These are phyloP conservation scores for Clarias macrocephalus DNA, from an alignment of 2,113 vertebrate genomes.

Conservation along the genomic window DNA sequence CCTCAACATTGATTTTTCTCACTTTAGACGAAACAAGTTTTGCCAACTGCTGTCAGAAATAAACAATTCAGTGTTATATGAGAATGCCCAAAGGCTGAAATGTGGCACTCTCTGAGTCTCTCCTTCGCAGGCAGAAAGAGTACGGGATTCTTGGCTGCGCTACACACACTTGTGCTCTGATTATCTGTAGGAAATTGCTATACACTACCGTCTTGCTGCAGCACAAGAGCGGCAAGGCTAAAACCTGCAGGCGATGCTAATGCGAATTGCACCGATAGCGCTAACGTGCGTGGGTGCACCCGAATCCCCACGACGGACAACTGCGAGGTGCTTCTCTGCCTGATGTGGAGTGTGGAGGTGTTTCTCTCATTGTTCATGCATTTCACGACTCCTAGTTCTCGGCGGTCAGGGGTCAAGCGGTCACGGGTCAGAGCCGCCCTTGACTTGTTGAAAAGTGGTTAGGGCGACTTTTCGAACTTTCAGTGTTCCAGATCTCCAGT, in stretches of 20 bases:
- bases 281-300: conserved; percentile 44
- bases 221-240: conserved; percentile 5
- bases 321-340: neutral
- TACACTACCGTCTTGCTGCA: neutral
- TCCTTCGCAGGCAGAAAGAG: neutral
- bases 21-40: conserved; percentile 41
- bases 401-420: neutral
- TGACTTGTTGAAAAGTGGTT: neutral
- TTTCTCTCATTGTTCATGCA: neutral
- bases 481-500: conserved; percentile 23
- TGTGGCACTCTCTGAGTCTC: neutral
- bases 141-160: neutral
- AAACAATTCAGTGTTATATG: conserved; percentile 17
- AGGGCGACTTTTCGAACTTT: neutral
- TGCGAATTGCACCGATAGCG: conserved; percentile 41
- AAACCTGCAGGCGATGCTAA: conserved; percentile 51
- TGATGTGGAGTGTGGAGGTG: conserved; percentile 26
- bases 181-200: neutral
- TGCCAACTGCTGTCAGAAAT: conserved; percentile 34
- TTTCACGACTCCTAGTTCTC: neutral
- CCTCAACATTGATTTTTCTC: conserved; percentile 37
- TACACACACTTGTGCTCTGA: conserved; percentile 1
- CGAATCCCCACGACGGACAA: neutral
- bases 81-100: neutral
- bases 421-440: conserved; percentile 15